A percentile compares a stretch with the other conserved stretches of the same genome.
These are phyloP conservation scores for Autographa pulchrina DNA, from an alignment of 2,888 invertebrate species.

Conservation along the genomic window DNA sequence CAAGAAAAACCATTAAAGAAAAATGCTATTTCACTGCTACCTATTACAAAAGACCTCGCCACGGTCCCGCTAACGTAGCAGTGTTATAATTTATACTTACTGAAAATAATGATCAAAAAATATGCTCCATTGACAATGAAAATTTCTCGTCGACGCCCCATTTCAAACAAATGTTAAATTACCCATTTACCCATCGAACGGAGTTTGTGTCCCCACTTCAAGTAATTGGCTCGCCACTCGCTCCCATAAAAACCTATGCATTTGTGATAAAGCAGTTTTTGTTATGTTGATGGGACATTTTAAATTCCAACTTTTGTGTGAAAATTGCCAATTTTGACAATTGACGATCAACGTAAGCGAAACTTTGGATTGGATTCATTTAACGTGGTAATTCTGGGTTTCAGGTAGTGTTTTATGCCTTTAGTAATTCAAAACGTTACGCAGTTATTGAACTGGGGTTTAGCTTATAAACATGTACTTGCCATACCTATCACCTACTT, in stretches of 20 bases:
- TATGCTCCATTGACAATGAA: slow-evolving; percentile 21
- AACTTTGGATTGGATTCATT: slow-evolving; percentile 29
- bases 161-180: slow-evolving; percentile 41
- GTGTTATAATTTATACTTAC: slow-evolving; percentile 29
- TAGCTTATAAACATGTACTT: neutral
- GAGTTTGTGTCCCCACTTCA: slow-evolving; percentile 52
- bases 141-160: slow-evolving; percentile 18
- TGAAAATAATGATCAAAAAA: neutral
- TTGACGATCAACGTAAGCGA: slow-evolving; percentile 23
- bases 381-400: slow-evolving; percentile 7
- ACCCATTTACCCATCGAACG: slow-evolving; percentile 49
- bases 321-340: slow-evolving; percentile 28
- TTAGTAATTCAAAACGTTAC: neutral
- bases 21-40: slow-evolving; percentile 15
- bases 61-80: neutral
- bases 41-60: slow-evolving; percentile 8
- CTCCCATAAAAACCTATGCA: slow-evolving; percentile 55
- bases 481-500: too few species aligned
- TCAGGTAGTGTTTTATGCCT: neutral
- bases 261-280: slow-evolving; percentile 47
- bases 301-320: slow-evolving; percentile 20
- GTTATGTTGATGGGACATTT: slow-evolving; percentile 35
- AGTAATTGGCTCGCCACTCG: slow-evolving; percentile 63
- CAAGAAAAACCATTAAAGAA: slow-evolving; percentile 1
- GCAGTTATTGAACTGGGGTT: neutral